Conservation (phyloP, 2,113 vertebrate genomes). For the Hemicordylus capensis region DNA sequence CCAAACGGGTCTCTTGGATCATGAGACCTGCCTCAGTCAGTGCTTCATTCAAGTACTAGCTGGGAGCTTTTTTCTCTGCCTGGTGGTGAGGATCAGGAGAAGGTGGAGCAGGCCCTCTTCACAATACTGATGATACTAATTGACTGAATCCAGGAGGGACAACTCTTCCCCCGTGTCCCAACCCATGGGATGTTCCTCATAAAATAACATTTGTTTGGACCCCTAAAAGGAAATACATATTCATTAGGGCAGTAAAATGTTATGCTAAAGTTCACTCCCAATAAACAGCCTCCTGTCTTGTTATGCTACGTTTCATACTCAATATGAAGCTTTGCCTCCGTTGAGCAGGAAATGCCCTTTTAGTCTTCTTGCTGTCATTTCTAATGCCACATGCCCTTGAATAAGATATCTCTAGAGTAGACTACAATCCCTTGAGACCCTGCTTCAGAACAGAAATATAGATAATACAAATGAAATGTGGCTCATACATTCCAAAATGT, state of each 20-base stretch:
- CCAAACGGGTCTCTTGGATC: no score
- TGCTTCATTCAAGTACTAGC: no score
- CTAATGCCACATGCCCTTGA: not conserved
- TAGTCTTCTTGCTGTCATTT: slow-evolving; percentile 8
- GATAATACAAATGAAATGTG: not conserved
- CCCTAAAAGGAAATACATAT: not conserved
- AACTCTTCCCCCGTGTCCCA: no score
- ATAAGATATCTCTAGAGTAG: not conserved
- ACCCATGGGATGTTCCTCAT: no score
- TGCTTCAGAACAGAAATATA: not conserved
- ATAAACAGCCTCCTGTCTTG: not conserved
- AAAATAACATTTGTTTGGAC: not conserved
- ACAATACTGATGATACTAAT: no score
- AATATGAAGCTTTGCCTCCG: slow-evolving; percentile 12
- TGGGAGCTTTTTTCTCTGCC: no score
- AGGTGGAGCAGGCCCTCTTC: no score
- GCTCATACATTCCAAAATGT: not conserved
- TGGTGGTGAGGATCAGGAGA: no score
- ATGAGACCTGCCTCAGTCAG: no score
- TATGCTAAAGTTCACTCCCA: not conserved
- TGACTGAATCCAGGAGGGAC: no score
- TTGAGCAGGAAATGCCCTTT: not conserved
- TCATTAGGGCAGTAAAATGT: not conserved
- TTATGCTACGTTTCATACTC: slow-evolving; percentile 6
- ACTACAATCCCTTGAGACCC: not conserved